Percentiles rank a stretch among this genome's conserved stretches.
phyloP scores from a whole-genome alignment of 2,888 invertebrate species.

The Phaedon cochleariae region DNA sequence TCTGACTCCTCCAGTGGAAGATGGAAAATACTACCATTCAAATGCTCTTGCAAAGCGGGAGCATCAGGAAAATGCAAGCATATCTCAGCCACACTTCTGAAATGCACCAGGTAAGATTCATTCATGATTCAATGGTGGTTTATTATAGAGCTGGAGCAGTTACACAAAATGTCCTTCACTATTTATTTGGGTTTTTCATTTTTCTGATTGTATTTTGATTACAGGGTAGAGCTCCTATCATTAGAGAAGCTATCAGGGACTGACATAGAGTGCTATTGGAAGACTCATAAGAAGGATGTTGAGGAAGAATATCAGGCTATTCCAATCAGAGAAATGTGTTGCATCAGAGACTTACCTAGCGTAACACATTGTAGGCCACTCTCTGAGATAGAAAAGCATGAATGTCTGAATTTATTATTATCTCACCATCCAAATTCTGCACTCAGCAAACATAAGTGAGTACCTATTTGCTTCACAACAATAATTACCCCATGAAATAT shows the following conservation, averaged over 20 bases:
- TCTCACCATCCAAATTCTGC: background rate
- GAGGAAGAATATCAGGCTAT: background rate
- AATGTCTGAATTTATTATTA: background rate
- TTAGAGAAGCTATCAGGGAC: background rate
- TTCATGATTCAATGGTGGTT: background rate
- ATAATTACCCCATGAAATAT: too few species aligned
- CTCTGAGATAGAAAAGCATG: background rate
- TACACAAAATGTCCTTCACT: too few species aligned
- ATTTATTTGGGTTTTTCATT: too few species aligned
- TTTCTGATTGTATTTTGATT: background rate
- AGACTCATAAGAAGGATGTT: background rate
- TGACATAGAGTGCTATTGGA: constrained; percentile 1
- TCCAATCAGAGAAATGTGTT: background rate
- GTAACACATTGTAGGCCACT: background rate
- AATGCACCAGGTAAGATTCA: background rate
- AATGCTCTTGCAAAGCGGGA: background rate
- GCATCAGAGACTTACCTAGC: background rate
- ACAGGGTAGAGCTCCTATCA: background rate
- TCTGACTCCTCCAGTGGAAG: background rate
- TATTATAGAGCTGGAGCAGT: background rate
- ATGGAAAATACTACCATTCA: background rate
- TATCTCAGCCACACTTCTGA: constrained; percentile 7
- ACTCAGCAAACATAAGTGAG: background rate
- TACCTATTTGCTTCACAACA: too few species aligned
- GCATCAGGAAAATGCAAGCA: constrained; percentile 11